Base-by-base conservation (phyloP, 1,140 invertebrate genomes). In the Vollenhovia emeryi region DNA sequence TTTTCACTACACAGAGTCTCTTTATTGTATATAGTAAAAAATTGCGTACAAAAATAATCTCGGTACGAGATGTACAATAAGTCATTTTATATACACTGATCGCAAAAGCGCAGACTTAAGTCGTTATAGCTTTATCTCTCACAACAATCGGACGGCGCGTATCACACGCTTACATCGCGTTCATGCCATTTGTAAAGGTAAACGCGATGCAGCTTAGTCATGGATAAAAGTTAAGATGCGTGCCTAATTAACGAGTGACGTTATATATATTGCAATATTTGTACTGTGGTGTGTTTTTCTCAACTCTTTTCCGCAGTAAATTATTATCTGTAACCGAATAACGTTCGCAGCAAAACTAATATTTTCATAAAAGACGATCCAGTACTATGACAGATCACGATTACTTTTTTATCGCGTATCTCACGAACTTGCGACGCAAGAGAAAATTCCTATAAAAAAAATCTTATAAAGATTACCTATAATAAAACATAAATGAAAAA, bases 1-100 rank as follows among this genome's bases (percentile, higher is more conserved):
- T 0, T 40, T 6, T 52, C 30, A 15, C 71, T 80, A 80, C 48
- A 8, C 48, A 69, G 2, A 52, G 15, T 55, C 5, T 69, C 13
- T 79, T 80, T 80, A 82, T 82, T 82, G 8, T 82, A 82, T 52
- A 82, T 59, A 43, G 6, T 80, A 80, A 80, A 82, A 80, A 82
- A 78, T 57, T 45, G 15, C 18, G 36, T 82, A 82, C 27, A 82
- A 82, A 82, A 82, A 82, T 82, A 82, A 71, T 82, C 50, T 82
- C 36, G 18, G 18, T 78, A 50, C 15, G 36, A 75, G 33, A 76
- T 33, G 9, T 69, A 80, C 43, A 45, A 57, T 73, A 80, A 0
- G 50, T 57, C 64, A 71, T 82, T 82, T 73, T 82, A 82, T 82
- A 82, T 82, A 82, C 66, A 82, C 5, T 55, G 45, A 73, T 55